These are phyloP conservation scores for Ptilodon capucinus DNA, from an alignment of 2,888 invertebrate genomes.

Conservation along the genomic window DNA sequence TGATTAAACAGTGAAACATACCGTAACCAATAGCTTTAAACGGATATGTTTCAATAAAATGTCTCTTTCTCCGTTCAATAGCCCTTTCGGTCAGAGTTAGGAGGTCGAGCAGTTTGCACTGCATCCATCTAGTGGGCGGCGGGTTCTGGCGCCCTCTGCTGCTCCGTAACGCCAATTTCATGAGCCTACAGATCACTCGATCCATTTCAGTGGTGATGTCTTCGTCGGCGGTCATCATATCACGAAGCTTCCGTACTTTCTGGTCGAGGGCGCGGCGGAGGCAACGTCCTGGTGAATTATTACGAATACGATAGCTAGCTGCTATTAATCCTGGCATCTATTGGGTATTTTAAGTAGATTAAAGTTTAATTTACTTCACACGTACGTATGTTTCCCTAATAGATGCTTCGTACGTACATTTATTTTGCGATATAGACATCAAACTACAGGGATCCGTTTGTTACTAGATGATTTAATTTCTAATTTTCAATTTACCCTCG, in stretches of 20 bases:
- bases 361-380: too few relatives aligned
- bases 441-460: too few relatives aligned
- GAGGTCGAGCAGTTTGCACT: slow-evolving; percentile 65
- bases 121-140: slow-evolving; percentile 63
- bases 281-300: slow-evolving; percentile 47
- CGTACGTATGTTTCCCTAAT: too few relatives aligned
- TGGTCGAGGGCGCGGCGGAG: slow-evolving; percentile 61
- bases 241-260: slow-evolving; percentile 60
- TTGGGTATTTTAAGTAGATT: too few relatives aligned
- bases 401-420: too few relatives aligned
- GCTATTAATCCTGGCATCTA: too few relatives aligned
- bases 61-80: slow-evolving; percentile 53
- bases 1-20: slow-evolving; percentile 22
- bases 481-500: too few relatives aligned
- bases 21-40: slow-evolving; percentile 49
- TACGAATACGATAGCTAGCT: not conserved
- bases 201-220: slow-evolving; percentile 65
- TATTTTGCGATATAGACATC: too few relatives aligned
- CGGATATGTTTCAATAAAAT: slow-evolving; percentile 44
- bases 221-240: slow-evolving; percentile 58
- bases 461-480: too few relatives aligned
- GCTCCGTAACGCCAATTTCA: slow-evolving; percentile 60
- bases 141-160: slow-evolving; percentile 44
- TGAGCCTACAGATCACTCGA: slow-evolving; percentile 61
- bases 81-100: slow-evolving; percentile 68